Evolutionary conservation across 1,140 invertebrate genomes (phyloP).

Genomic region (Drosophila elegans): DNA sequence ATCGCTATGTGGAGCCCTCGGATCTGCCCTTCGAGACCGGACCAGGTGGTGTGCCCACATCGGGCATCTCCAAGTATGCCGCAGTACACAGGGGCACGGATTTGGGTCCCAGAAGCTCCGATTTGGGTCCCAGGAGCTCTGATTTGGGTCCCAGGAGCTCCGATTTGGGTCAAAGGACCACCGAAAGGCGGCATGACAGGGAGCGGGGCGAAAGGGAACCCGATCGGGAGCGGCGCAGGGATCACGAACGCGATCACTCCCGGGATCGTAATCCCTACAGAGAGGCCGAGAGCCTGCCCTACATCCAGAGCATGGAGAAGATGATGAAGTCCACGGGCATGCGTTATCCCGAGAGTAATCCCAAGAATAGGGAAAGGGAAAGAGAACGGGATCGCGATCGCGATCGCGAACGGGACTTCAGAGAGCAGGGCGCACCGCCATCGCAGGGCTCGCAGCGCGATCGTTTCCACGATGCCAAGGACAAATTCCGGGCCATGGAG

Average conservation of each 20-base stretch:
- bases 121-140: conserved; percentile 25
- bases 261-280: conserved; percentile 79
- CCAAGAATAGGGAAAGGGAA: conserved; percentile 33
- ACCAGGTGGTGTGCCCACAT: conserved; percentile 2
- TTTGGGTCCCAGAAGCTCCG: conserved; percentile 28
- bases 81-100: conserved; percentile 63
- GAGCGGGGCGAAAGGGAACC: conserved; percentile 5
- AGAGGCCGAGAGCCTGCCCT: conserved; percentile 82
- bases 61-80: conserved; percentile 68
- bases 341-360: conserved; percentile 62
- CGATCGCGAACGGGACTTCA: conserved; percentile 12
- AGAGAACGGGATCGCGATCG: conserved; percentile 2
- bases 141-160: conserved; percentile 29
- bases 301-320: conserved; percentile 83
- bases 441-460: conserved; percentile 13
- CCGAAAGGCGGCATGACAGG: conserved; percentile 26
- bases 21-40: conserved; percentile 67
- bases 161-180: conserved; percentile 37
- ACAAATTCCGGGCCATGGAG: conserved; percentile 92
- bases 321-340: conserved; percentile 84
- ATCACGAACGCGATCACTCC: conserved; percentile 55
- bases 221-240: conserved; percentile 38
- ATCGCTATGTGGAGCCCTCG: conserved; percentile 75
- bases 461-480: conserved; percentile 91
- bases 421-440: background rate